Evolutionary conservation across 2,888 invertebrate species (phyloP).

Genomic region (Rhagonycha fulva): DNA sequence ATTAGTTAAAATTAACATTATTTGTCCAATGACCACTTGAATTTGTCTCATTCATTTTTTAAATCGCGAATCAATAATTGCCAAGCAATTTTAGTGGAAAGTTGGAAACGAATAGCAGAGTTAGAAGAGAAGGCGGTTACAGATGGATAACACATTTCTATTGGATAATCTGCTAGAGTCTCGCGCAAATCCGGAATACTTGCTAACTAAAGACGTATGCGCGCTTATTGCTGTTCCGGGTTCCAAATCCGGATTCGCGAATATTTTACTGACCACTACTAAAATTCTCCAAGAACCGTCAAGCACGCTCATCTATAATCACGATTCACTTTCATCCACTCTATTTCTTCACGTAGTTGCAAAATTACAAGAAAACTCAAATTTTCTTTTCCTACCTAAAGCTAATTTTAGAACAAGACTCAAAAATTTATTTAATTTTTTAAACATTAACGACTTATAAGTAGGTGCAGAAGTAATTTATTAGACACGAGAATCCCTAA

Average conservation of each 20-base stretch:
- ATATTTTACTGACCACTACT: constrained; percentile 30
- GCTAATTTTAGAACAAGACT: neutral
- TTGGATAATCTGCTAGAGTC: constrained; percentile 54
- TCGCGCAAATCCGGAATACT: constrained; percentile 56
- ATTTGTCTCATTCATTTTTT: constrained; percentile 18
- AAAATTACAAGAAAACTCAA: neutral
- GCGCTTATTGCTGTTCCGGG: constrained; percentile 50
- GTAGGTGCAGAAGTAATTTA: neutral
- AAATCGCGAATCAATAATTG: constrained; percentile 29
- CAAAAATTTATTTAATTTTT: neutral
- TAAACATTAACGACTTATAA: neutral
- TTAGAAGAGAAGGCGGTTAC: constrained; percentile 47
- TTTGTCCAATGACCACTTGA: neutral
- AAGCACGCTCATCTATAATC: neutral
- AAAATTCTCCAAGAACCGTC: neutral
- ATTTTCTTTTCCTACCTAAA: neutral
- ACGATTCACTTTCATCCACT: neutral
- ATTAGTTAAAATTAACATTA: constrained; percentile 4
- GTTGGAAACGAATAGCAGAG: constrained; percentile 39
- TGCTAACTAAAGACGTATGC: constrained; percentile 51
- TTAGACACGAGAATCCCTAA: neutral
- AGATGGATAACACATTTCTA: constrained; percentile 51
- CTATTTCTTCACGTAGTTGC: neutral
- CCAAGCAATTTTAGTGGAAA: constrained; percentile 32
- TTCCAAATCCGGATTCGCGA: constrained; percentile 41